A percentile compares a stretch with the other conserved stretches of the same genome.
These are phyloP conservation scores for Rhynchophorus ferrugineus DNA, from an alignment of 1,140 invertebrate species.

Conservation along the genomic window DNA sequence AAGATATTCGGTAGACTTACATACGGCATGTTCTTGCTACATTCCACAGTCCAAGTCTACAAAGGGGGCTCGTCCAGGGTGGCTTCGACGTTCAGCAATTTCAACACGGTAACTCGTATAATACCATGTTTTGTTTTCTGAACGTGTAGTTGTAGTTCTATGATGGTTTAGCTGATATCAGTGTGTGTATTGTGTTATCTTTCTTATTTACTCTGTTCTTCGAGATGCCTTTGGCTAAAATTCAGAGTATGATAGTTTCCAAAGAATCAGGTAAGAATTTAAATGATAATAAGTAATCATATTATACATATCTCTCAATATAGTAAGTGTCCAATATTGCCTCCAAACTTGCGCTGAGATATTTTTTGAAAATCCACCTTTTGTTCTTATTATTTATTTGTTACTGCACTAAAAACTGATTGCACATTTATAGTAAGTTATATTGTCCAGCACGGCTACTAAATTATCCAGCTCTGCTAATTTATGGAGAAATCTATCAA, in stretches of 20 bases:
- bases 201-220: slow-evolving; percentile 15
- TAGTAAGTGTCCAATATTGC: too few species aligned
- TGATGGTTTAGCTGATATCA: slow-evolving; percentile 19
- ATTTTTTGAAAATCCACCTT: too few species aligned
- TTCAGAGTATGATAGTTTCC: not conserved
- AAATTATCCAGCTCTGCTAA: too few species aligned
- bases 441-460: too few species aligned
- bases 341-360: too few species aligned
- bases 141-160: slow-evolving; percentile 24
- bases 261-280: not conserved
- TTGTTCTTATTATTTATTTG: too few species aligned
- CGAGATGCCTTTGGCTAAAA: slow-evolving; percentile 5
- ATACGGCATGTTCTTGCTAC: slow-evolving; percentile 10
- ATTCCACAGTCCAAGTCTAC: slow-evolving; percentile 23
- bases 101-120: slow-evolving; percentile 19
- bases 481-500: too few species aligned
- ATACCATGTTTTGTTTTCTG: not conserved
- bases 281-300: too few species aligned
- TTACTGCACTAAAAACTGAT: too few species aligned
- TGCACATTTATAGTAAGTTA: too few species aligned
- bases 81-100: slow-evolving; percentile 24
- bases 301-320: too few species aligned
- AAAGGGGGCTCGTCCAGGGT: slow-evolving; percentile 21
- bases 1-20: slow-evolving; percentile 21
- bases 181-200: not conserved